Base-by-base conservation (phyloP, 2,888 invertebrate species). In the Eurytoma adleriae region DNA sequence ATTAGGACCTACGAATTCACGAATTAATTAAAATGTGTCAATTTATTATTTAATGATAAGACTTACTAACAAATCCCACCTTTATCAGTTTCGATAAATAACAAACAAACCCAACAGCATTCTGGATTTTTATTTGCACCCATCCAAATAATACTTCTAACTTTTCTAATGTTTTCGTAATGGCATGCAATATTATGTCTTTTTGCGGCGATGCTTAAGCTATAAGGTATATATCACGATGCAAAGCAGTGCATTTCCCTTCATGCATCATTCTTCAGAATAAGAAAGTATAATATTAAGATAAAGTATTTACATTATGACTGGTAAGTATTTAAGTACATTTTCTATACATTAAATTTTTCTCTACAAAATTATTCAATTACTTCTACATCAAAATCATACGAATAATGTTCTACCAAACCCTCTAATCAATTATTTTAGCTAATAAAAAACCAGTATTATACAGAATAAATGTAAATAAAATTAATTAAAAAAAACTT, bases 221-320 rank as follows among this genome's bases (percentile, higher is more conserved):
- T 75, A 30, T 64, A 74, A 52, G 54, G 40, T 40, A 40, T 72
- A 30, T 56, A 40, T 77, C 67, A 76, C n/a, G 56, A 75, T 71
- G 75, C 78, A 68, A 71, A 81, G 81, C 81, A 61, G 81, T 71
- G 71, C 75, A 76, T 54, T 67, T 56, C 24, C 66, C 71, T 81
- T 78, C 78, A 78, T 78, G 75, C 75, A 81, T 76, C 78, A 72
- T 64, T 68, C 57, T 69, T 52, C 56, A 18, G 54, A 68, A 48
- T 67, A 56, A 27, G 18, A 67, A 74, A 50, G 24, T 24, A 71
- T 67, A 50, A 14, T 56, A 54, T 54, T 54, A 1, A 69, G 40
- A 30, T 69, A 69, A 40, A 1, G 10, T 24, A 24, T 40, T 40
- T 40, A 40, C 10, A 7, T 40, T 40, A 7, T 1, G 2, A 4